A percentile compares a stretch with the other conserved stretches of the same genome.
Evolutionary conservation across 2,797 vertebrate species (phyloP).

Genomic region (Columba guinea): DNA sequence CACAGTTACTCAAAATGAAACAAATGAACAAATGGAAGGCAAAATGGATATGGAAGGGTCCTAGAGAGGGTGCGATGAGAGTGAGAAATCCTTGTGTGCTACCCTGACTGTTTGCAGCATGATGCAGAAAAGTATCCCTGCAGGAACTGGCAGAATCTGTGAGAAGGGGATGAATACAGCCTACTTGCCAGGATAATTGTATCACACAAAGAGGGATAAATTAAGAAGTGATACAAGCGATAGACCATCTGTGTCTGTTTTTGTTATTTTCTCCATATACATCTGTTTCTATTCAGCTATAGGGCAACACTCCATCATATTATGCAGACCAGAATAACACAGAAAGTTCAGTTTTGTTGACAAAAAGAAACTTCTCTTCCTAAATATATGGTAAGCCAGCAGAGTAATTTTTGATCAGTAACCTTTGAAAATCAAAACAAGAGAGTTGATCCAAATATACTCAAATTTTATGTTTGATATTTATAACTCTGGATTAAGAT

Average conservation of each 20-base stretch:
- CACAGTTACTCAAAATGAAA: background rate
- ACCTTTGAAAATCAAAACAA: constrained; percentile 48
- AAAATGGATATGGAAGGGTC: background rate
- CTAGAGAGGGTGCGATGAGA: background rate
- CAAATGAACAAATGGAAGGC: background rate
- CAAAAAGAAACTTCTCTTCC: constrained; percentile 34
- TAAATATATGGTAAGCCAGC: constrained; percentile 44
- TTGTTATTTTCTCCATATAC: constrained; percentile 71
- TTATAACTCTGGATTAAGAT: background rate
- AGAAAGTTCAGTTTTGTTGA: constrained; percentile 60
- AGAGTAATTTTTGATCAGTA: constrained; percentile 54
- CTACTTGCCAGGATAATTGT: constrained; percentile 47
- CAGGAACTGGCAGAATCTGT: constrained; percentile 41
- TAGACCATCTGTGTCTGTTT: constrained; percentile 75
- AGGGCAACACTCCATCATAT: constrained; percentile 74
- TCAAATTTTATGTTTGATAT: constrained; percentile 1
- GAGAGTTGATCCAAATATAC: constrained; percentile 27
- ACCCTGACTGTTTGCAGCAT: background rate
- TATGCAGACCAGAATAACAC: constrained; percentile 70
- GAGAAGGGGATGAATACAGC: constrained; percentile 56
- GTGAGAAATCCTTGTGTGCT: background rate
- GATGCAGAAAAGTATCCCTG: constrained; percentile 8
- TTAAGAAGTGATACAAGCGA: constrained; percentile 73
- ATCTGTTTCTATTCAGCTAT: constrained; percentile 76
- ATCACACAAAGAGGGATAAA: constrained; percentile 70